These are phyloP conservation scores for Lamellibrachia columna DNA, from an alignment of 2,888 invertebrate genomes.

Conservation along the genomic window DNA sequence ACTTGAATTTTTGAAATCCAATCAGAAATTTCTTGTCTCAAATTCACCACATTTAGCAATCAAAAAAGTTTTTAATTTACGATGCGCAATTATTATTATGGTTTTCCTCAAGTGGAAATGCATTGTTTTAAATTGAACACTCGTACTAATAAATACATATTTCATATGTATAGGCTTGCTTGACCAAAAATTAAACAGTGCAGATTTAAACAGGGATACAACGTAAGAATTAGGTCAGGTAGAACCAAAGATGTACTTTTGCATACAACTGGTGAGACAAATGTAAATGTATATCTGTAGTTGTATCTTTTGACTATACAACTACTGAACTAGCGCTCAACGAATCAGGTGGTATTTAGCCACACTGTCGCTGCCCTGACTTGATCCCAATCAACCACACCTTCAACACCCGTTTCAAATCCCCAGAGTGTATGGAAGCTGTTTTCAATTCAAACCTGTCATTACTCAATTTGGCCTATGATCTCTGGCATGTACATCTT, in stretches of 20 bases:
- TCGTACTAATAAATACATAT: too few species aligned
- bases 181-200: too few species aligned
- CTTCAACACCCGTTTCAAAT: neutral
- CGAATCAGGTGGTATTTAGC: neutral
- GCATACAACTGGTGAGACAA: neutral
- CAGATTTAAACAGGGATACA: neutral
- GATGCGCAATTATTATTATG: too few species aligned
- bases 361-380: neutral
- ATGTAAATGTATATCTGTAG: neutral
- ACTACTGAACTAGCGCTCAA: neutral
- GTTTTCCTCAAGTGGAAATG: too few species aligned
- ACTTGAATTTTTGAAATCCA: too few species aligned
- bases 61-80: too few species aligned
- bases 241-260: neutral
- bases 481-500: neutral
- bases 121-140: too few species aligned
- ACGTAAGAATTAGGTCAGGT: neutral
- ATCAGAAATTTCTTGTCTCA: neutral
- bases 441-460: constrained; percentile 1
- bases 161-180: too few species aligned
- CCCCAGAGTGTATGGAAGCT: neutral
- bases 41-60: neutral
- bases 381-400: neutral
- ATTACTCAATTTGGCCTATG: neutral
- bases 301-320: neutral